These are phyloP conservation scores for Scaeva pyrastri DNA, from an alignment of 2,888 invertebrate genomes.

Conservation along the genomic window DNA sequence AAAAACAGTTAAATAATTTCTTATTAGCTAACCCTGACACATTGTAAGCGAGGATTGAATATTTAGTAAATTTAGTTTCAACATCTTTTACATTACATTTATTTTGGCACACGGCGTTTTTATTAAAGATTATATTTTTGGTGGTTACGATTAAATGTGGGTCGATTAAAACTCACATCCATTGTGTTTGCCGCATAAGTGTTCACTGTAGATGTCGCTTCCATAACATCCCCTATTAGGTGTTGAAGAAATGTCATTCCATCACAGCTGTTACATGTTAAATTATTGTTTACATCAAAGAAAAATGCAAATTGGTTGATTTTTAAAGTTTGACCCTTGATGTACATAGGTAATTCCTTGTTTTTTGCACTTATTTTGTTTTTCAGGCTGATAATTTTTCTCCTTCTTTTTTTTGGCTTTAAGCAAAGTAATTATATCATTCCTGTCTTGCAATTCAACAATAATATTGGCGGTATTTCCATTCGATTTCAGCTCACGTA, in stretches of 20 bases:
- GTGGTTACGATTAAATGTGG: not conserved
- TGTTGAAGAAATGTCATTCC: not conserved
- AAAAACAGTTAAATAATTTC: slow-evolving; percentile 2
- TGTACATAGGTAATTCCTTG: not conserved
- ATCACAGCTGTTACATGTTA: not conserved
- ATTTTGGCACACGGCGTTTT: not conserved
- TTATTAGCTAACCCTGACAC: not conserved
- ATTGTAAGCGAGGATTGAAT: not conserved
- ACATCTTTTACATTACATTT: not conserved
- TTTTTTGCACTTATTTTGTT: not conserved
- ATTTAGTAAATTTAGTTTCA: not conserved
- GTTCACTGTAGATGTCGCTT: not conserved
- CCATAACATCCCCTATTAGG: not conserved
- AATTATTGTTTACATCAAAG: not conserved
- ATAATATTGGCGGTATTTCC: too few species aligned
- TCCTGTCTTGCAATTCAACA: too few species aligned
- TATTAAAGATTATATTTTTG: not conserved
- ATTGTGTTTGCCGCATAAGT: not conserved
- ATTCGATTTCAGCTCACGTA: too few species aligned
- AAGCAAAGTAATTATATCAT: not conserved
- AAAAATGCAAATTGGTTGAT: not conserved
- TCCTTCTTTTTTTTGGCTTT: not conserved
- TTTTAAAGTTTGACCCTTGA: not conserved
- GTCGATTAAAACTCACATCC: not conserved
- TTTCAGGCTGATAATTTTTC: not conserved